Evolutionary conservation across 2,113 vertebrate genomes (phyloP).

Genomic region (Heteronetta atricapilla): DNA sequence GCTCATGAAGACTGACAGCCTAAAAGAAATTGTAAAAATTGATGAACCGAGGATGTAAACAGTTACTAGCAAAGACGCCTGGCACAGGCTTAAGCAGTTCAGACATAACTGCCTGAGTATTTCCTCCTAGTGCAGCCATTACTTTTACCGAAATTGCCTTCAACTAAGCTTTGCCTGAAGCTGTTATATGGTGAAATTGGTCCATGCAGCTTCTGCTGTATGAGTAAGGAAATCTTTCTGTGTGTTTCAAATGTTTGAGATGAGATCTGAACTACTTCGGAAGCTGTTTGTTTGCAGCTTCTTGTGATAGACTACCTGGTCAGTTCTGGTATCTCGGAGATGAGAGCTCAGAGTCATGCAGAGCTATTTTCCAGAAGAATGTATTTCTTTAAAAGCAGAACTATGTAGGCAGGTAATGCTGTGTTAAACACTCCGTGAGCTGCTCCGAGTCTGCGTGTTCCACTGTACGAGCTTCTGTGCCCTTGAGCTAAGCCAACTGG

Average conservation of each 20-base stretch:
- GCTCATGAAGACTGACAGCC: not conserved
- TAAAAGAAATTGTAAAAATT: not conserved
- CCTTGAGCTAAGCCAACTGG: not conserved
- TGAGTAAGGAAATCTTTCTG: not conserved
- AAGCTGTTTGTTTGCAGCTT: not conserved
- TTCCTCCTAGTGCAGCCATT: not conserved
- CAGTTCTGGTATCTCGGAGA: not conserved
- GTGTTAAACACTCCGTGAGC: not conserved
- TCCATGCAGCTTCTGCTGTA: not conserved
- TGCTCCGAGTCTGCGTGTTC: not conserved
- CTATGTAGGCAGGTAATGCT: not conserved
- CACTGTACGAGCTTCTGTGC: not conserved
- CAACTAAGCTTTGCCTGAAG: not conserved
- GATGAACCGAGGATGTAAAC: not conserved
- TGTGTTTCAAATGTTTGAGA: not conserved
- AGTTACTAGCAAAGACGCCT: not conserved
- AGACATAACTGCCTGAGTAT: not conserved
- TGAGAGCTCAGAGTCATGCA: not conserved
- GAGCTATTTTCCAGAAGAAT: not conserved
- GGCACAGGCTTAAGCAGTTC: not conserved
- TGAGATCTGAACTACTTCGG: not conserved
- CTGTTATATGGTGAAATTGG: not conserved
- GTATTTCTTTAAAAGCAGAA: not conserved
- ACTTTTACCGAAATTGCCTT: not conserved
- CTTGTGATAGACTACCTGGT: not conserved